Percentiles rank a stretch among this genome's conserved stretches.
Conservation (phyloP, 2,888 invertebrate genomes). For the Sturmia bella region DNA sequence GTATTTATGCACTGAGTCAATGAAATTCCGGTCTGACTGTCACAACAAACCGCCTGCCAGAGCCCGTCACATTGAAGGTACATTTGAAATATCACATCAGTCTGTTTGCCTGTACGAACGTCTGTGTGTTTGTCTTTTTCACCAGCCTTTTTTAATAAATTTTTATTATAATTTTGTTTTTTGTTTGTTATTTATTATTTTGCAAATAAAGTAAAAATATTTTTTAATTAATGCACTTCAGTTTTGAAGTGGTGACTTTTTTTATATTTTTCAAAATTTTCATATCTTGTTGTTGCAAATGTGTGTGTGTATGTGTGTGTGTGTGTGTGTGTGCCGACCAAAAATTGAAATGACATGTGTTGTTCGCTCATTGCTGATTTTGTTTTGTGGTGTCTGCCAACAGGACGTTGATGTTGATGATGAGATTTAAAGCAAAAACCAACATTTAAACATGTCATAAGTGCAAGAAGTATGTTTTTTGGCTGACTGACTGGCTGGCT, state of each 20-base stretch:
- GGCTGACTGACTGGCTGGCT: not conserved
- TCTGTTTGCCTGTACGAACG: not conserved
- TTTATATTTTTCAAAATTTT: constrained; percentile 28
- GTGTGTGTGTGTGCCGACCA: constrained; percentile 33
- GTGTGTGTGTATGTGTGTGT: constrained; percentile 40
- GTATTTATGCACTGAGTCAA: constrained; percentile 36
- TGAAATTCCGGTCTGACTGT: constrained; percentile 39
- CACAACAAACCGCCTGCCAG: not conserved
- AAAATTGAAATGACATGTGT: constrained; percentile 63
- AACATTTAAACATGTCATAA: constrained; percentile 4
- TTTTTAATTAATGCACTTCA: constrained; percentile 70
- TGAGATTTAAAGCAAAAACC: constrained; percentile 15
- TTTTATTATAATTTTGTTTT: constrained; percentile 32
- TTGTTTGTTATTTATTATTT: constrained; percentile 10
- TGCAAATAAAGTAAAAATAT: constrained; percentile 62
- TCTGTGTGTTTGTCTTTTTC: constrained; percentile 5
- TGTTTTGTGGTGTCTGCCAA: constrained; percentile 35
- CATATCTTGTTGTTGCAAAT: constrained; percentile 54
- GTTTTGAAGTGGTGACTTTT: constrained; percentile 59
- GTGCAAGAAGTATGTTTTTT: constrained; percentile 5
- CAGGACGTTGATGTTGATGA: constrained; percentile 41
- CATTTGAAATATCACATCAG: not conserved
- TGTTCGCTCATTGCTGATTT: constrained; percentile 49
- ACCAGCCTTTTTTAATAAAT: constrained; percentile 14
- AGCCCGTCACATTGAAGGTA: not conserved